Conservation (phyloP, 2,797 vertebrate species). For the Myotis myotis region DNA sequence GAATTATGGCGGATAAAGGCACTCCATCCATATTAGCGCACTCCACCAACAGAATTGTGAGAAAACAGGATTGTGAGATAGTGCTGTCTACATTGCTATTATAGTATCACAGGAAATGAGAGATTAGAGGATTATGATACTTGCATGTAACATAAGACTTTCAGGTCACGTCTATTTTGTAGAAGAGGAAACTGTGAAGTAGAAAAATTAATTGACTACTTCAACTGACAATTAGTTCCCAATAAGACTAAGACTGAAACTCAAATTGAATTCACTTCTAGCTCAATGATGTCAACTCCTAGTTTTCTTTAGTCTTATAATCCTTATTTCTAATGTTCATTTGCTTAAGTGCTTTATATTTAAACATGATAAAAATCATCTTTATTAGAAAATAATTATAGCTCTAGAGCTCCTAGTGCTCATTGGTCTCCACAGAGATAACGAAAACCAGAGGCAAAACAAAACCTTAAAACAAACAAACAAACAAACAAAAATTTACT, state of each 20-base stretch:
- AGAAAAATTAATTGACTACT: neutral
- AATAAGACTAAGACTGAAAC: neutral
- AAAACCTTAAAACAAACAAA: neutral
- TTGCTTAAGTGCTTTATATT: neutral
- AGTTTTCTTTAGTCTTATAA: neutral
- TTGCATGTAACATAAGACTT: neutral
- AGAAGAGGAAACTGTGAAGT: neutral
- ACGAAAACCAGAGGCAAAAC: neutral
- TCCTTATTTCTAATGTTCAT: neutral
- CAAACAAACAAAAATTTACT: neutral
- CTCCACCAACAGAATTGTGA: neutral
- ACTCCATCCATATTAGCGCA: neutral
- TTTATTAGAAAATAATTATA: conserved; percentile 17
- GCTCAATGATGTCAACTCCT: neutral
- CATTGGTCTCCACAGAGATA: neutral
- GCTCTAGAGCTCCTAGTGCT: neutral
- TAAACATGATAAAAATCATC: neutral
- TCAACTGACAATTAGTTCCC: neutral
- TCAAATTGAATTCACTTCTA: neutral
- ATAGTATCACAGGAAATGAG: neutral
- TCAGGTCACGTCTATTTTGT: neutral
- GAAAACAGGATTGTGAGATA: neutral
- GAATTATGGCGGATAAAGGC: neutral
- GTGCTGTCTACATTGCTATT: neutral
- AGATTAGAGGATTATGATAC: neutral